Conservation (phyloP, 1,140 invertebrate species). For the Trichoplusia ni region DNA sequence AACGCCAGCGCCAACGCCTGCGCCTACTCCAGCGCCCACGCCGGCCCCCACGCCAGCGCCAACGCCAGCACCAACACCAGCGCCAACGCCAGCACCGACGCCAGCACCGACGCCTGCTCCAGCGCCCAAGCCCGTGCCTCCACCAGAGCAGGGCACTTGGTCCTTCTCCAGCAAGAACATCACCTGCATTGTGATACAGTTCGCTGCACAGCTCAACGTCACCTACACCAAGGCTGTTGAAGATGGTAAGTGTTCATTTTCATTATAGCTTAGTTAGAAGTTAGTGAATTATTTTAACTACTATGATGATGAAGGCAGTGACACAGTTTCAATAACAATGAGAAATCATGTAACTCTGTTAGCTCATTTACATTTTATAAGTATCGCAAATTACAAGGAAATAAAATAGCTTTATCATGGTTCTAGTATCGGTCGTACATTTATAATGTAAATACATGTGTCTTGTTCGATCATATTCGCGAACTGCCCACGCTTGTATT, state of each 20-base stretch:
- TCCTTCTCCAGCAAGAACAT: constrained; percentile 55
- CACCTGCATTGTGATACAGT: constrained; percentile 83
- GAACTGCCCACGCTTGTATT: no score
- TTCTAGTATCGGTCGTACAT: no score
- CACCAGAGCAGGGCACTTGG: constrained; percentile 82
- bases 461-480: no score
- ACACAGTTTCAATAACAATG: no score
- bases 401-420: no score
- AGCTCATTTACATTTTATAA: no score
- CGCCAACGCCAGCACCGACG: constrained; percentile 44
- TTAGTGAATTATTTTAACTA: no score
- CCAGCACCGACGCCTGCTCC: constrained; percentile 57
- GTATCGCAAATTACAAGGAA: no score
- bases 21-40: constrained; percentile 61
- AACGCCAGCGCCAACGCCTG: constrained; percentile 57
- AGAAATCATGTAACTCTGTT: no score
- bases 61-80: constrained; percentile 45
- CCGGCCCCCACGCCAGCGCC: constrained; percentile 72
- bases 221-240: constrained; percentile 74
- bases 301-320: no score
- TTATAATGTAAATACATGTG: no score
- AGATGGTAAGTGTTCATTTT: constrained; percentile 23
- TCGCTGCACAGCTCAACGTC: constrained; percentile 84
- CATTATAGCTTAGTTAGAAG: not conserved
- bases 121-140: constrained; percentile 68